Base-by-base conservation (phyloP, 2,797 vertebrate species). In the Scleropages formosus region DNA sequence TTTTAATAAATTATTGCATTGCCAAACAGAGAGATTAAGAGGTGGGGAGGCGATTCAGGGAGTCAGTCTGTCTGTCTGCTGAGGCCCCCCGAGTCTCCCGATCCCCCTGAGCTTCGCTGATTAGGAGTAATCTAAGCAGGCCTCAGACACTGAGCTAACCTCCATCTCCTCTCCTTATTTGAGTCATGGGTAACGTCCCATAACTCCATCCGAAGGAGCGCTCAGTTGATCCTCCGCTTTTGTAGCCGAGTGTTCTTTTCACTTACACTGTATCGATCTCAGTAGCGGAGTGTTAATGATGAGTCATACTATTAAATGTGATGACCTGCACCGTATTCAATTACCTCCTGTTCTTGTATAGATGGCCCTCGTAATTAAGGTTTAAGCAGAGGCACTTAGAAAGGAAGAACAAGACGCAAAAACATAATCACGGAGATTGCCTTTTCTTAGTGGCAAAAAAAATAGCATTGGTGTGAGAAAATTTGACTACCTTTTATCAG, bases 231-330 rank as follows among this genome's bases (percentile, higher is more conserved):
- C 47, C 72, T 77, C 53, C 77, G 51, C 80, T 81, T 81, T 80
- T 84, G 82, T 85, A 86, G 83, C 83, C 78, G 77, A 84, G 84
- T 80, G 80, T 87, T 85, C 77, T 80, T 88, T 88, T 86, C 84
- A 85, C 85, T 88, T 85, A 77, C 15, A 20, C 58, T 53, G 66
- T 20, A 87, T 88, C 80, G 81, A 88, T 88, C 31, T 72, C 81
- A 79, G 79, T 79, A 76, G 80, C 80, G 79, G 72, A 76, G 85
- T 85, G 85, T 86, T 89, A 88, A 88, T 88, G 82, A 88, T 89
- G 87, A 89, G 86, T 89, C 86, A 88, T 84, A 80, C 79, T 86
- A 84, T 87, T 86, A 87, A 88, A 87, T 84, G 82, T 69, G 82
- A 86, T 88, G 87, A 87, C 85, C 85, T 79, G 68, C 27, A 47